Evolutionary conservation across 2,113 vertebrate species (phyloP), one percentile per base, ranked within the genome.

Genomic region (Butastur rufipennis): DNA sequence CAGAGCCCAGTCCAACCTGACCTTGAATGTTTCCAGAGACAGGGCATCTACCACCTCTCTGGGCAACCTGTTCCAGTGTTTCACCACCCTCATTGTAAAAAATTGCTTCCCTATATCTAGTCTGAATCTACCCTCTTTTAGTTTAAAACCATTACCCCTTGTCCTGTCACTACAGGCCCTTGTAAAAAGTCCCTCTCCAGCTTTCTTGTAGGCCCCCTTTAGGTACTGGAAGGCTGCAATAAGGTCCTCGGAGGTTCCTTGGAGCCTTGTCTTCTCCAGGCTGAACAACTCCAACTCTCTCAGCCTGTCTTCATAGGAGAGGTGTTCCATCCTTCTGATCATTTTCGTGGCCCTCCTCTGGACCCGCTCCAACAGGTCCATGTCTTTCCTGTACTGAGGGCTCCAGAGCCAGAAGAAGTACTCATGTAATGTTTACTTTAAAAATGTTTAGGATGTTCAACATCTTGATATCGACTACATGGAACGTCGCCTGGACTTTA

Each of bases 401-500:
- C 52, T 70, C 31, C 82, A 59, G 42, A 88, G 22, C 17, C 38
- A 32, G 48, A 45, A 0, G 2, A 34, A 77, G 2, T 43, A 48
- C 71, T 92, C 11, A 82, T 7, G 16, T 56, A n/a, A 59, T 77
- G 8, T 89, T 71, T 74, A 6, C 19, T 93, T 85, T 63, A 36
- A 70, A 88, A 75, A 90, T 34, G 40, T 94, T 45, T 94, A 99
- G 99, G 99, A 99, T 63, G 97, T 99, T 79, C 99, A 99, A 38
- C 98, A 99, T 97, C 98, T 98, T 45, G 99, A 99, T 91, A 99
- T 99, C 7, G 98, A 99, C 97, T 99, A 98, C 95, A 99, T 99
- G 99, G 99, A 99, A 63, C 85, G 98, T 21, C 98, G 96, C 73
- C 98, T 99, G 96, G 98, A 99, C 94, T 99, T 99, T 29, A 99